Conservation (phyloP, 2,797 vertebrate species). For the Syncerus caffer region DNA sequence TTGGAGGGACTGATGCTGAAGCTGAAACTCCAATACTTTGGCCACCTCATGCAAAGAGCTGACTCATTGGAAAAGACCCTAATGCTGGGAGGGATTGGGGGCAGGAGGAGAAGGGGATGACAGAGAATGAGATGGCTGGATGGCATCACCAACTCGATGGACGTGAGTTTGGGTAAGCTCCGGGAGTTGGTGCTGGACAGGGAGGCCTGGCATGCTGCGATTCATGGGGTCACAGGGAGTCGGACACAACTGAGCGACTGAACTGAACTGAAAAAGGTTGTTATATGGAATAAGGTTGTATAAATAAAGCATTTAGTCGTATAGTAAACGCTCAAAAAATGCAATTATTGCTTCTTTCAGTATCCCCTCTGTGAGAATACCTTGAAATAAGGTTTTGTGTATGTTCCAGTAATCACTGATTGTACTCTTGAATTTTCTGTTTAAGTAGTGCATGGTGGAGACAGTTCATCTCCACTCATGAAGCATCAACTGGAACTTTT, state of each 20-base stretch:
- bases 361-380: not conserved
- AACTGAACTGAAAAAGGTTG: not conserved
- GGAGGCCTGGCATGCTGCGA: no score
- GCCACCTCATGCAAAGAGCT: no score
- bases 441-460: not conserved
- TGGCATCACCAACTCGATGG: no score
- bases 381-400: not conserved
- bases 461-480: not conserved
- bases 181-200: no score
- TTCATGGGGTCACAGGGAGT: no score
- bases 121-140: no score
- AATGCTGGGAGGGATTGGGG: no score
- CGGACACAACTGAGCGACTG: fast-evolving
- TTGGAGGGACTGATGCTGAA: no score
- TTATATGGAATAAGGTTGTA: not conserved
- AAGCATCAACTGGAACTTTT: not conserved
- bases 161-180: no score
- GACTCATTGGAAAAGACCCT: no score
- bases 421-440: not conserved
- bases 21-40: no score
- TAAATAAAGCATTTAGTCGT: not conserved
- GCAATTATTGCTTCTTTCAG: not conserved
- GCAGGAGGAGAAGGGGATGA: no score
- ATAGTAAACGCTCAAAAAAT: not conserved
- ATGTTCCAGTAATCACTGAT: not conserved